Evolutionary conservation across 2,888 invertebrate species (phyloP).

Genomic region (Sinhomidia bicolor): DNA sequence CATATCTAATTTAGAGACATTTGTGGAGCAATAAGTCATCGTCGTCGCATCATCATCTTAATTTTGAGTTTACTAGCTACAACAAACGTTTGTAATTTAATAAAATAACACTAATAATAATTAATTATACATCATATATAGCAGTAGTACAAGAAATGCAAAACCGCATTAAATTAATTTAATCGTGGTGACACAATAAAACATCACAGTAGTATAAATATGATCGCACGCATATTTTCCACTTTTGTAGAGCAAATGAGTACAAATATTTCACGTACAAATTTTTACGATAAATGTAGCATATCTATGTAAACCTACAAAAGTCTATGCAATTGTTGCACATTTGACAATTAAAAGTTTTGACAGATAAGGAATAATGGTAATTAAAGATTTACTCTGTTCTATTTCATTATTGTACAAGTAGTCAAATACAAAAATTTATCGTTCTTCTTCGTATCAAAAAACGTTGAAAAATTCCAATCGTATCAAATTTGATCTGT

Average conservation of each 20-base stretch:
- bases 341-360: background rate
- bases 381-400: constrained; percentile 11
- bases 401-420: background rate
- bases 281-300: background rate
- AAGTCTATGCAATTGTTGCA: background rate
- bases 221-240: constrained; percentile 47
- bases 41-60: background rate
- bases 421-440: constrained; percentile 50
- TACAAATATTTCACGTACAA: constrained; percentile 1
- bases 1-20: constrained; percentile 6
- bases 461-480: constrained; percentile 49
- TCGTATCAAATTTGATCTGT: constrained; percentile 47
- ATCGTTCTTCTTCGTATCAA: constrained; percentile 54
- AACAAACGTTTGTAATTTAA: background rate
- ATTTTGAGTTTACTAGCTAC: background rate
- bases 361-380: background rate
- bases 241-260: background rate
- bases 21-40: constrained; percentile 36
- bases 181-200: constrained; percentile 64
- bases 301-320: background rate
- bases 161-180: constrained; percentile 47
- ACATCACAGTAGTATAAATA: constrained; percentile 70
- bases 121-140: background rate
- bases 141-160: constrained; percentile 38
- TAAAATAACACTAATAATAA: constrained; percentile 7